Evolutionary conservation across 2,797 vertebrate genomes (phyloP).

Genomic region (Periparus ater): DNA sequence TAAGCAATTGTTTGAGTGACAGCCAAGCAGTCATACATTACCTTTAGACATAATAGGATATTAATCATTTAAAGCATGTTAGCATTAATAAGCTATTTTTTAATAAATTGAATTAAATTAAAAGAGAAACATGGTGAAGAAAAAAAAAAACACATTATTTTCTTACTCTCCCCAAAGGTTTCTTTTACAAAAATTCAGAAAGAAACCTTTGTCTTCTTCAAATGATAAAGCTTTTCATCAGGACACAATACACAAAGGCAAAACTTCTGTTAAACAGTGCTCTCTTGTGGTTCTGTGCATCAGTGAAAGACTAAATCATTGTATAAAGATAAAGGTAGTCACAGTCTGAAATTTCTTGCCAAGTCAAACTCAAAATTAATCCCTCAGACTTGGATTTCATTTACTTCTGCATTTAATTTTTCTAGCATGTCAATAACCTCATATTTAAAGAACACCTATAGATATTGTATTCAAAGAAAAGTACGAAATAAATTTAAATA

Average conservation of each 20-base stretch:
- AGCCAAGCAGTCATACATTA: background rate
- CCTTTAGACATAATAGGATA: background rate
- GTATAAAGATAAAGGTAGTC: background rate
- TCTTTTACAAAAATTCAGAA: slow-evolving; percentile 28
- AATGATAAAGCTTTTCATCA: slow-evolving; percentile 36
- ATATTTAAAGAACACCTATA: background rate
- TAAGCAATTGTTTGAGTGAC: slow-evolving; percentile 17
- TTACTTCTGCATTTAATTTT: background rate
- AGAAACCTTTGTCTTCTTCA: slow-evolving; percentile 33
- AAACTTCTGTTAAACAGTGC: slow-evolving; percentile 76
- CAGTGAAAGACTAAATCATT: slow-evolving; percentile 43
- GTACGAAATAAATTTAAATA: background rate
- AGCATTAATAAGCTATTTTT: background rate
- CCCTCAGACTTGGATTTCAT: background rate
- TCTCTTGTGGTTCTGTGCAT: slow-evolving; percentile 75
- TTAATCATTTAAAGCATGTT: background rate
- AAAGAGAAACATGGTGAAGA: background rate
- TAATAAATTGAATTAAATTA: background rate
- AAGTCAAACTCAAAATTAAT: slow-evolving; percentile 6
- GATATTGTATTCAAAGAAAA: slow-evolving; percentile 6
- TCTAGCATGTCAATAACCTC: background rate
- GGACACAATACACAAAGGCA: slow-evolving; percentile 40
- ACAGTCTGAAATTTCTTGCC: background rate
- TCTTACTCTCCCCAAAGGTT: background rate
- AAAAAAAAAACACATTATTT: background rate